Base-by-base conservation (phyloP, 2,113 vertebrate species). In the Phasianus colchicus region DNA sequence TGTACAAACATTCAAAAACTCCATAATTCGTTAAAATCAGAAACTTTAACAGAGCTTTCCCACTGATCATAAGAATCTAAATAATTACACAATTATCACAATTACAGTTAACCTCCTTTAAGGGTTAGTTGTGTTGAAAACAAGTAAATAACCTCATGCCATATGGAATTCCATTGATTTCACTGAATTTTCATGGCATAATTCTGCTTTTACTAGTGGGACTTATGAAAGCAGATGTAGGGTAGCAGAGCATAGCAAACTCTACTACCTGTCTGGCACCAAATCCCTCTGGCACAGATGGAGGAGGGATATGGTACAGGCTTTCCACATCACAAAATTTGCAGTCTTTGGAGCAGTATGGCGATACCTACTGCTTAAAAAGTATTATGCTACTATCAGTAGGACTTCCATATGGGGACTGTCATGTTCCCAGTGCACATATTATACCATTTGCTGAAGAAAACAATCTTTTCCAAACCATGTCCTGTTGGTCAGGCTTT, bases 231-330 rank as follows among this genome's bases (percentile, higher is more conserved):
- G 80, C 80, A 96, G 95, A 86, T 67, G 86, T 94, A 92, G 92
- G 67, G 86, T 67, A 86, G 88, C 91, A 91, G 91, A 97, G 90
- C 82, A 65, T 74, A 90, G 88, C 84, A 77, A 71, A 89, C 63
- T 43, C 48, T 47, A 36, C 78, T 95, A 93, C 93, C 96, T 97
- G 96, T 58, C 95, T 95, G 95, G 95, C 94, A 93, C 78, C 72
- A 66, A 0, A 89, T 63, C 75, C 63, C 27, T 8, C 38, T 36
- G 42, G 61, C 77, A 93, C 94, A 82, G 88, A 94, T 91, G 92
- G 83, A 30, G 24, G 72, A 74, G 45, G 76, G 83, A 64, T 20
- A 57, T 9, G 29, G 69, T 5, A 10, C 82, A 77, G 71, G 52
- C 93, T 92, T 92, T 75, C 40, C 75, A 60, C 38, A 93, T 8